Percentiles rank a stretch among this genome's conserved stretches.
Evolutionary conservation across 2,888 invertebrate genomes (phyloP).

Genomic region (Trilocha varians): DNA sequence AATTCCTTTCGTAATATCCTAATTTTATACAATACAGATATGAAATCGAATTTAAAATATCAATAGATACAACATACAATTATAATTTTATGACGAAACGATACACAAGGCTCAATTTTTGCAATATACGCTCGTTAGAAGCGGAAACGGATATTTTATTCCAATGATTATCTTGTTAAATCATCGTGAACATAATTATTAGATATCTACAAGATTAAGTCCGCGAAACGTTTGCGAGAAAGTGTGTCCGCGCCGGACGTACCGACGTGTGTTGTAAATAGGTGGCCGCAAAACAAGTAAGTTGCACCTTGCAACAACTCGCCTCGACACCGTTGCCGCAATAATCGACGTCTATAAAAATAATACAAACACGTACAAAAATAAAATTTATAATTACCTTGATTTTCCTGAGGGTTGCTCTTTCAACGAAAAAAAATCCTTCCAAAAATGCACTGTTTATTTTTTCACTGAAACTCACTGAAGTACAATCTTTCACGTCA

Average conservation of each 20-base stretch:
- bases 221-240: conserved; percentile 37
- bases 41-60: too few relatives aligned
- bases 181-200: conserved; percentile 8
- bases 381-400: conserved; percentile 44
- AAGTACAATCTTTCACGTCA: conserved; percentile 45
- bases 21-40: too few relatives aligned
- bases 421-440: conserved; percentile 41
- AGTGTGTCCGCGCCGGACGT: conserved; percentile 30
- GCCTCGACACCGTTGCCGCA: conserved; percentile 35
- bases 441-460: conserved; percentile 28
- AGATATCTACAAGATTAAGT: conserved; percentile 23
- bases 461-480: conserved; percentile 27
- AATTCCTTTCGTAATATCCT: too few relatives aligned
- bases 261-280: conserved; percentile 53
- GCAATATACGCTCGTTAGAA: conserved; percentile 5
- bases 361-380: conserved; percentile 18
- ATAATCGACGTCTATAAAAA: conserved; percentile 21
- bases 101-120: too few relatives aligned
- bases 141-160: conserved; percentile 4
- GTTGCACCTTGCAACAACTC: conserved; percentile 42
- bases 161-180: conserved; percentile 1
- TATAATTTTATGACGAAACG: too few relatives aligned
- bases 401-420: conserved; percentile 35
- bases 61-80: too few relatives aligned
- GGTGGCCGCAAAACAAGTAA: conserved; percentile 35